Evolutionary conservation across 2,113 vertebrate species (phyloP).

Genomic region (Rhizomys pruinosus): DNA sequence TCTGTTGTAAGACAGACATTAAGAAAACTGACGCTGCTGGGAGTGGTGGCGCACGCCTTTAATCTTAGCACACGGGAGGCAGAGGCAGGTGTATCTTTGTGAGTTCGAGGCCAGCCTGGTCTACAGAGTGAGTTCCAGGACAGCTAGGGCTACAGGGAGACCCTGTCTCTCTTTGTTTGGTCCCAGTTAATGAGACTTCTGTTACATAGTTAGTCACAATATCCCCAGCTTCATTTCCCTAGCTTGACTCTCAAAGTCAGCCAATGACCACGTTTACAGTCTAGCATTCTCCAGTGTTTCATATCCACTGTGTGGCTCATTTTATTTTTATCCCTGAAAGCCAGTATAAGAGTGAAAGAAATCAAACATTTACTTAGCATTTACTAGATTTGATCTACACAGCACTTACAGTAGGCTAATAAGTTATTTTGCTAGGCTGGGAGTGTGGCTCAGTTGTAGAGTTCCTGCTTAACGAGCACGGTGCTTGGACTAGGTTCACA

Average conservation of each 20-base stretch:
- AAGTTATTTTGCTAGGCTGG: background rate
- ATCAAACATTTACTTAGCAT: background rate
- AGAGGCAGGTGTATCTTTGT: too few relatives aligned
- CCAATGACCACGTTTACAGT: slow-evolving; percentile 33
- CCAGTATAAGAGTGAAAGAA: background rate
- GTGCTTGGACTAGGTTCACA: background rate
- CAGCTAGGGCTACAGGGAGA: too few relatives aligned
- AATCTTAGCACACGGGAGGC: too few relatives aligned
- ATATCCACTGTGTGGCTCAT: background rate
- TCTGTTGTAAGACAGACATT: background rate
- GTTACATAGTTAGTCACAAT: background rate
- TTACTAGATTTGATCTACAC: background rate
- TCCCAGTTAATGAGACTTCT: slow-evolving; percentile 1
- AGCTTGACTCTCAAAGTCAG: too few relatives aligned
- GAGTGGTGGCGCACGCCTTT: too few relatives aligned
- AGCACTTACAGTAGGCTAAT: background rate
- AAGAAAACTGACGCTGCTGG: background rate
- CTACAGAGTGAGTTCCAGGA: too few relatives aligned
- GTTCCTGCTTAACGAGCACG: accelerated
- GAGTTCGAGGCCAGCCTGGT: too few relatives aligned
- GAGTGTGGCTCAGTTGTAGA: background rate
- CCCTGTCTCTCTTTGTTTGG: slow-evolving; percentile 54
- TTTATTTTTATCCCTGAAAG: slow-evolving; percentile 33
- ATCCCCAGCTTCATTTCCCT: slow-evolving; percentile 1
- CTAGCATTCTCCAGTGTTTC: background rate